These are phyloP conservation scores for Leuciscus idus DNA, from an alignment of 2,113 vertebrate genomes.

Conservation along the genomic window DNA sequence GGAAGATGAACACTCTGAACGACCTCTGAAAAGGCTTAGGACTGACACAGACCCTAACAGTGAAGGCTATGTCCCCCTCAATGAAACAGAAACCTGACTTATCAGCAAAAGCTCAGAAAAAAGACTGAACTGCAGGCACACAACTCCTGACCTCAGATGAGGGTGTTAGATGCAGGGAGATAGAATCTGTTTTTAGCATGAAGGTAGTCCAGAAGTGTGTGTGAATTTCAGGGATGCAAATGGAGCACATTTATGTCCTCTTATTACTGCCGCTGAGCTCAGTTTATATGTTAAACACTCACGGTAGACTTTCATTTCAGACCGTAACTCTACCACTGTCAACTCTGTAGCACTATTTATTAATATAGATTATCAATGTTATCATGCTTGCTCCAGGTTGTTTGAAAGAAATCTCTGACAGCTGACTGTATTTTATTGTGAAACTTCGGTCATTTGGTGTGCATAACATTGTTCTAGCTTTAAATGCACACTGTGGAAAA, in stretches of 20 bases:
- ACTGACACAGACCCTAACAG: slow-evolving; percentile 68
- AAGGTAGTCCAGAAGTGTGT: neutral
- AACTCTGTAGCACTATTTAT: slow-evolving; percentile 36
- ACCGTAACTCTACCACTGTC: neutral
- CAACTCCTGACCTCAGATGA: slow-evolving; percentile 1
- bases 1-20: slow-evolving; percentile 77
- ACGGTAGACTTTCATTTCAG: neutral
- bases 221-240: slow-evolving; percentile 46
- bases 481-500: neutral
- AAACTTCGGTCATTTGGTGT: neutral
- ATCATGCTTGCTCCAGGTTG: neutral
- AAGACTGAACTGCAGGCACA: too few species aligned
- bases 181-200: neutral
- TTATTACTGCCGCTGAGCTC: neutral
- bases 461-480: neutral
- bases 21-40: slow-evolving; percentile 79
- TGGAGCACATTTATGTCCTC: slow-evolving; percentile 19
- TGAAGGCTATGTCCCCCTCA: neutral
- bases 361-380: slow-evolving; percentile 7
- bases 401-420: slow-evolving; percentile 6
- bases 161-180: neutral
- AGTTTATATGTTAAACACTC: slow-evolving; percentile 21
- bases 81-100: slow-evolving; percentile 18
- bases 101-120: neutral
- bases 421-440: slow-evolving; percentile 12